Evolutionary conservation across 2,113 vertebrate species (phyloP), one percentile per base, ranked within the genome.

Genomic region (Montifringilla adamsi): DNA sequence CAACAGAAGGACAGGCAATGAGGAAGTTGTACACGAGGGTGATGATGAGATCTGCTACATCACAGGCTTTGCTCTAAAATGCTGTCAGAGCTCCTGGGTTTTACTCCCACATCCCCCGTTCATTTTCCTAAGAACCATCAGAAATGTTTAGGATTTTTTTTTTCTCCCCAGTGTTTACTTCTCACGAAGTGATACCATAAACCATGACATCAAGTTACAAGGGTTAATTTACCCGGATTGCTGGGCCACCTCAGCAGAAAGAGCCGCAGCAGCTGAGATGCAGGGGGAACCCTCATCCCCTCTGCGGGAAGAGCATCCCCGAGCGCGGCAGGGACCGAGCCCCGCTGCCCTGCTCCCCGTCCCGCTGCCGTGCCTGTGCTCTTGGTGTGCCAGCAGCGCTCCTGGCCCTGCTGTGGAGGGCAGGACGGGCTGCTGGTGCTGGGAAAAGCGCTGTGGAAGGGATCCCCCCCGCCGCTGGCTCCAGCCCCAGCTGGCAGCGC

Each of bases 281-380:
- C 19, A 4, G 47, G 4, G 8, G 4, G 56, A 33, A n/a, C 26
- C 26, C 28, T 56, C 15, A 0, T 21, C 15, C 64, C 15, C 64
- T 24, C 46, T 16, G 7, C 19, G 19, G 44, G 44, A 20, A 46
- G 44, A 1, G 20, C 24, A 1, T 53, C 30, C 47, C 70, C 8
- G 2, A 15, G 59, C 4, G 5, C 53, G 15, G 63, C 37, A 5
- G 50, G 56, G 33, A 24, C 3, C 3, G 1, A 13, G 7, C 49
- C 43, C 15, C 7, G 1, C 60, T 31, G 58, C 62, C 20, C 66
- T 4, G 23, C 50, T 49, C 27, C 21, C 9, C 21, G 27, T 58
- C 52, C 27, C 30, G 0, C 13, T 4, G 2, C 1, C 7, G 0
- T 3, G 46, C 50, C 18, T 7, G 2, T 49, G 41, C 5, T 69